Conservation (phyloP, 23 tunicate genomes). For the Ascidia mentula region DNA sequence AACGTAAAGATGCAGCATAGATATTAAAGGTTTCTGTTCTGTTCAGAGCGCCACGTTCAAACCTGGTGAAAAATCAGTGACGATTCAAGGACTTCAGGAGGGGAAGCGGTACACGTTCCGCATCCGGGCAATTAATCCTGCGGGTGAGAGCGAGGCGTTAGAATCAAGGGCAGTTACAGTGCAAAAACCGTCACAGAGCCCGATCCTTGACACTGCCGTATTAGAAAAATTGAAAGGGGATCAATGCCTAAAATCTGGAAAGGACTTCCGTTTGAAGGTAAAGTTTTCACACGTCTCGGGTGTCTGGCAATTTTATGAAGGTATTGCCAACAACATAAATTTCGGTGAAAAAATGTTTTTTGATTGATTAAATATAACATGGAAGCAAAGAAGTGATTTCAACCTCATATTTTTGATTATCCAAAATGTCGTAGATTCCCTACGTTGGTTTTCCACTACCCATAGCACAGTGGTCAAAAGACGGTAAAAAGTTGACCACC, state of each 20-base stretch:
- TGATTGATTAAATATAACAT: too few species aligned
- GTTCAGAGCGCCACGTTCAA: conserved; percentile 60
- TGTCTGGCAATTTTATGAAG: too few species aligned
- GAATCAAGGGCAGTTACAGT: conserved; percentile 89
- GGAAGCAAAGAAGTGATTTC: too few species aligned
- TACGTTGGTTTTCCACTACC: conserved; percentile 85
- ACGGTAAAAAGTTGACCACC: conserved; percentile 79
- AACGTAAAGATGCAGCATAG: not conserved
- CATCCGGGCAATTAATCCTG: conserved; percentile 69
- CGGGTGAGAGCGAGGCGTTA: conserved; percentile 76
- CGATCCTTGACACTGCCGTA: conserved; percentile 65
- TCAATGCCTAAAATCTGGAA: conserved; percentile 74
- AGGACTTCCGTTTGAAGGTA: conserved; percentile 78
- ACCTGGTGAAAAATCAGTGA: conserved; percentile 71
- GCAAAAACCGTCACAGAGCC: conserved; percentile 85
- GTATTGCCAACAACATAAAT: too few species aligned
- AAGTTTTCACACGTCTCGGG: too few species aligned
- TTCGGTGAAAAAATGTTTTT: too few species aligned
- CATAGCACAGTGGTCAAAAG: conserved; percentile 86
- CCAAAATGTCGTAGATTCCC: too few species aligned
- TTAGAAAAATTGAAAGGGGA: conserved; percentile 50
- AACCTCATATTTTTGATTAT: too few species aligned
- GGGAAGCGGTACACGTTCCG: conserved; percentile 92
- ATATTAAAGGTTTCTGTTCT: too few species aligned
- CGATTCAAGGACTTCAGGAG: conserved; percentile 34